phyloP scores from a whole-genome alignment of 2,888 invertebrate species.

The Andricus quercusramuli region DNA sequence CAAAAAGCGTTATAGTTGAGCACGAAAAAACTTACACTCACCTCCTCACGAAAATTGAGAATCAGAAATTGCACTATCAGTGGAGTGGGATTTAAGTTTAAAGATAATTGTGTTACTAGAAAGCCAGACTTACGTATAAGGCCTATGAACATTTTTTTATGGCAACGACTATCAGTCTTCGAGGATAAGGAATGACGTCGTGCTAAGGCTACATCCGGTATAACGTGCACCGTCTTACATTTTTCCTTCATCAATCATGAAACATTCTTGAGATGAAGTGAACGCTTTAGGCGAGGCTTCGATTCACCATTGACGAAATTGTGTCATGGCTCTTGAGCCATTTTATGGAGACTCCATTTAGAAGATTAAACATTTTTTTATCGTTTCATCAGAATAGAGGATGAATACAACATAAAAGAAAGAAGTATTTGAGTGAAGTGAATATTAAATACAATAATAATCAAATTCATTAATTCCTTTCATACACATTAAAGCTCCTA shows the following conservation, averaged over 20 bases:
- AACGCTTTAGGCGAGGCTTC: constrained; percentile 20
- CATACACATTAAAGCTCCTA: too few relatives aligned
- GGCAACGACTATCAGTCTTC: neutral
- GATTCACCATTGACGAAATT: constrained; percentile 50
- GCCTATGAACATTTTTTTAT: neutral
- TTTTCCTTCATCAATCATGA: constrained; percentile 55
- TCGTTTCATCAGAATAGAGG: too few relatives aligned
- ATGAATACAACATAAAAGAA: too few relatives aligned
- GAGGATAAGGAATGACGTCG: neutral
- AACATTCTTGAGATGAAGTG: constrained; percentile 37
- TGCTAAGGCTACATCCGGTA: neutral
- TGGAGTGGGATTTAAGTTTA: neutral
- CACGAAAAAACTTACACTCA: neutral
- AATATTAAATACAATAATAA: too few relatives aligned
- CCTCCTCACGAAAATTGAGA: neutral
- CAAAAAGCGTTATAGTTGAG: neutral
- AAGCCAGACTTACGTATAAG: neutral
- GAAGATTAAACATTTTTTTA: neutral
- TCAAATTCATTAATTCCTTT: too few relatives aligned
- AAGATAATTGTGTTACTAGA: neutral
- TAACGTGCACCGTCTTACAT: neutral
- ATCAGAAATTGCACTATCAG: neutral
- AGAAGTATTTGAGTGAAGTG: too few relatives aligned
- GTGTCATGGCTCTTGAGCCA: constrained; percentile 24
- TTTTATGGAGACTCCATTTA: neutral